phyloP scores from a whole-genome alignment of 1,140 invertebrate species.

The Calycopis cecrops region DNA sequence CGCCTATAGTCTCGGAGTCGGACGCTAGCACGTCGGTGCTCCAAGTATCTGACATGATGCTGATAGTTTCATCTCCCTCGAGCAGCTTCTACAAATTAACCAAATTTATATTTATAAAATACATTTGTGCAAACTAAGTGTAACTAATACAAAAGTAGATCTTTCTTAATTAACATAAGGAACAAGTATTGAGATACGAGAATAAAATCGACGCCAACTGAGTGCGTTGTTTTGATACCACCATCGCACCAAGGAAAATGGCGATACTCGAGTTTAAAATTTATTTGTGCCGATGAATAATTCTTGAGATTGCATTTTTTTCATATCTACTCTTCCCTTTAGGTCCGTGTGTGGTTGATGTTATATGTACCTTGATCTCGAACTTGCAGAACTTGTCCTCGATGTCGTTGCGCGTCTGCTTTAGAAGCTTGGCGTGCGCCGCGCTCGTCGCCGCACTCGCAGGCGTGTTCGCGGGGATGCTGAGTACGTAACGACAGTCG shows the following conservation, averaged over 20 bases:
- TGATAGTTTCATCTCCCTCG: constrained; percentile 94
- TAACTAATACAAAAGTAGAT: neutral
- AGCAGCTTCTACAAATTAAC: constrained; percentile 78
- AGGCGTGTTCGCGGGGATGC: constrained; percentile 52
- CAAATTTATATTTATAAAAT: too few species aligned
- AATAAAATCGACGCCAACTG: too few species aligned
- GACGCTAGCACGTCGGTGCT: constrained; percentile 96
- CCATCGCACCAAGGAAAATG: too few species aligned
- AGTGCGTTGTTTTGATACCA: too few species aligned
- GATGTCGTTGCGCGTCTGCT: constrained; percentile 92
- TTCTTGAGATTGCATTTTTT: too few species aligned
- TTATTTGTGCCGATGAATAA: too few species aligned
- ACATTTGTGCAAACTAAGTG: constrained; percentile 6
- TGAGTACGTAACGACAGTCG: constrained; percentile 16
- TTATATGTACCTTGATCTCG: constrained; percentile 92
- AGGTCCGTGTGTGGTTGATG: too few species aligned
- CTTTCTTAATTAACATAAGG: too few species aligned
- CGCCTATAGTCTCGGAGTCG: constrained; percentile 92
- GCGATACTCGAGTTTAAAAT: too few species aligned
- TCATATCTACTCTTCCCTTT: too few species aligned
- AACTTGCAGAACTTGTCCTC: constrained; percentile 99
- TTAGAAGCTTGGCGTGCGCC: constrained; percentile 79
- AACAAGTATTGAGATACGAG: too few species aligned
- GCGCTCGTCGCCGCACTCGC: constrained; percentile 66
- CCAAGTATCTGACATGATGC: constrained; percentile 97